Conservation (phyloP, 2,797 vertebrate species). For the Sitta carolinensis region DNA sequence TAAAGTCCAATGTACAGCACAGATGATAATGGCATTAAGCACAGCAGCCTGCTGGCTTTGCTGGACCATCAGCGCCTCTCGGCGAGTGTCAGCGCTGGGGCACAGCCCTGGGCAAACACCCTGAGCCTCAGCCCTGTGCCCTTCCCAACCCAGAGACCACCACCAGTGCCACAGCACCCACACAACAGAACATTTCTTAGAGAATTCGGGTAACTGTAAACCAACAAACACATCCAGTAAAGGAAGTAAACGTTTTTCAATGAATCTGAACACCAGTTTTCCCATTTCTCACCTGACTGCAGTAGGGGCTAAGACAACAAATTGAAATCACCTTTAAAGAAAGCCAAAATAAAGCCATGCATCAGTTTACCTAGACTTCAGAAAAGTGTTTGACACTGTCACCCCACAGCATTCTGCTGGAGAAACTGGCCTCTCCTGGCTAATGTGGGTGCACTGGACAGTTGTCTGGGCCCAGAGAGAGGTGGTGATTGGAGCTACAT, state of each 20-base stretch:
- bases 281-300: background rate
- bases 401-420: background rate
- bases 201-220: background rate
- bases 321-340: background rate
- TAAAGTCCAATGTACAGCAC: background rate
- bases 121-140: background rate
- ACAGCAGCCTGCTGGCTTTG: background rate
- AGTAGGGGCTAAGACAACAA: background rate
- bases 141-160: background rate
- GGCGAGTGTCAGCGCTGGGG: background rate
- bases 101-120: background rate
- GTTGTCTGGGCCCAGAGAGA: rapidly evolving
- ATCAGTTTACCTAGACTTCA: background rate
- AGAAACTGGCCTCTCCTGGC: background rate
- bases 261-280: background rate
- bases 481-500: background rate
- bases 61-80: background rate
- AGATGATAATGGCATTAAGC: background rate
- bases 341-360: background rate
- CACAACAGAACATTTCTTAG: background rate
- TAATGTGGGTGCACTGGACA: background rate
- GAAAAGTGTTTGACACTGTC: background rate
- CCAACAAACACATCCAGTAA: background rate
- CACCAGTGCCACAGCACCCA: background rate
- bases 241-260: background rate